Percentiles rank a stretch among this genome's conserved stretches.
Conservation (phyloP, 2,797 vertebrate species). For the Orestias chungarensis region DNA sequence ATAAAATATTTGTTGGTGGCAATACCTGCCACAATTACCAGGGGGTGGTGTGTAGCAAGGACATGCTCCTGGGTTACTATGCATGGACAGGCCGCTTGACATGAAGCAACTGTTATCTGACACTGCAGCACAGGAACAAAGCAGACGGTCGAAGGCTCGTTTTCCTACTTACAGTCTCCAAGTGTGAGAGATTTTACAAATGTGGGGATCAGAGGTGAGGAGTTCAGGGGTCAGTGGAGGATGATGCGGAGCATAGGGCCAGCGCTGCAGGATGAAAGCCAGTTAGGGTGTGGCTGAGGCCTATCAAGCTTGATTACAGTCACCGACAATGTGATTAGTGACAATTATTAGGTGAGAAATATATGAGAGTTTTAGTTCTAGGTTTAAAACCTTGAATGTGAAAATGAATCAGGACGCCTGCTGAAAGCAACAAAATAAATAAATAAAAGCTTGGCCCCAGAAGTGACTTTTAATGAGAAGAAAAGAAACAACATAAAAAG, state of each 20-base stretch:
- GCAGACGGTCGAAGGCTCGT: constrained; percentile 25
- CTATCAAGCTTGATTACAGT: constrained; percentile 10
- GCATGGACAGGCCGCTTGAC: constrained; percentile 1
- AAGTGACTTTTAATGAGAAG: constrained; percentile 9
- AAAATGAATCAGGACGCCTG: constrained; percentile 16
- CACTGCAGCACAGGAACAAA: constrained; percentile 23
- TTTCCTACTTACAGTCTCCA: constrained; percentile 75
- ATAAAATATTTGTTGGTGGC: background rate
- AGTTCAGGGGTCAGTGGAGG: constrained; percentile 80
- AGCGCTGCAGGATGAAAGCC: constrained; percentile 74
- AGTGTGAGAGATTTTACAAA: constrained; percentile 67
- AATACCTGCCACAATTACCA: constrained; percentile 31
- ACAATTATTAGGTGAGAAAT: background rate
- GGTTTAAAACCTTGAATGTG: constrained; percentile 14
- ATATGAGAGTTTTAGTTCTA: constrained; percentile 25
- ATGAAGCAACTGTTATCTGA: constrained; percentile 29
- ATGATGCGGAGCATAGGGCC: constrained; percentile 82
- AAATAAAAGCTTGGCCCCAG: background rate
- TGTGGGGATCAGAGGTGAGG: constrained; percentile 70
- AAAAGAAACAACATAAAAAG: background rate
- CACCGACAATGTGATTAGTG: constrained; percentile 37
- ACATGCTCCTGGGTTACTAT: background rate
- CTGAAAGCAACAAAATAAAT: constrained; percentile 8
- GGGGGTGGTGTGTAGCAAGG: constrained; percentile 40
- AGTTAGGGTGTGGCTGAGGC: constrained; percentile 56